These are phyloP conservation scores for Cebus imitator DNA, from an alignment of 2,113 vertebrate species.

Conservation along the genomic window DNA sequence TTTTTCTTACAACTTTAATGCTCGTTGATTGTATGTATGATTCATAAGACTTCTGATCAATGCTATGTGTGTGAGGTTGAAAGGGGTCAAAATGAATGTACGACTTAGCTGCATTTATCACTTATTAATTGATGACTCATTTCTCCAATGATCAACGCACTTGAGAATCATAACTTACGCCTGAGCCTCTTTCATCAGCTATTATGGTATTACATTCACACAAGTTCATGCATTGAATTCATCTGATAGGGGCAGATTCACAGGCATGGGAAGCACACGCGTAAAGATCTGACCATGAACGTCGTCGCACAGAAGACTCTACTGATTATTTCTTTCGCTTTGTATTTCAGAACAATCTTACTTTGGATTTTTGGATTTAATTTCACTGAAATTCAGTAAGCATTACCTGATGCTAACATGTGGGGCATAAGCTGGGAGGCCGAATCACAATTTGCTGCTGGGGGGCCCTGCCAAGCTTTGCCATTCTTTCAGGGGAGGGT, in stretches of 20 bases:
- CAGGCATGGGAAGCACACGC: not conserved
- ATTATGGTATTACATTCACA: not conserved
- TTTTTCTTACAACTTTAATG: not conserved
- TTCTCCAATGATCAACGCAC: slow-evolving; percentile 13
- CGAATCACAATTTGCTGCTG: slow-evolving; percentile 87
- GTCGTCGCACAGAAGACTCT: not conserved
- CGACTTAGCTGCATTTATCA: not conserved
- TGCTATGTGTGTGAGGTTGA: not conserved
- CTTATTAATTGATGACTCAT: slow-evolving; percentile 19
- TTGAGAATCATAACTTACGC: not conserved
- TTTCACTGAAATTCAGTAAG: not conserved
- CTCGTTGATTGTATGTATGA: not conserved
- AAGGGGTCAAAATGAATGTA: not conserved
- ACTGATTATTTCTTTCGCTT: not conserved
- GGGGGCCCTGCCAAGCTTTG: slow-evolving; percentile 79
- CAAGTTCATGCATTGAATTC: not conserved
- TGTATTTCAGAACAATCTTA: not conserved
- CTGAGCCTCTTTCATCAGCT: not conserved
- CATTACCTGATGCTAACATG: not conserved
- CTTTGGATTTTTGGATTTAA: not conserved
- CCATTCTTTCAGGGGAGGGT: slow-evolving; percentile 91
- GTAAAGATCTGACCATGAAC: not conserved
- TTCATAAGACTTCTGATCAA: not conserved
- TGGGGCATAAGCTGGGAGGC: not conserved
- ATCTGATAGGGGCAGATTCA: not conserved